Percentiles rank a stretch among this genome's conserved stretches.
These are phyloP conservation scores for Noctua janthina DNA, from an alignment of 2,888 invertebrate genomes.

Conservation along the genomic window DNA sequence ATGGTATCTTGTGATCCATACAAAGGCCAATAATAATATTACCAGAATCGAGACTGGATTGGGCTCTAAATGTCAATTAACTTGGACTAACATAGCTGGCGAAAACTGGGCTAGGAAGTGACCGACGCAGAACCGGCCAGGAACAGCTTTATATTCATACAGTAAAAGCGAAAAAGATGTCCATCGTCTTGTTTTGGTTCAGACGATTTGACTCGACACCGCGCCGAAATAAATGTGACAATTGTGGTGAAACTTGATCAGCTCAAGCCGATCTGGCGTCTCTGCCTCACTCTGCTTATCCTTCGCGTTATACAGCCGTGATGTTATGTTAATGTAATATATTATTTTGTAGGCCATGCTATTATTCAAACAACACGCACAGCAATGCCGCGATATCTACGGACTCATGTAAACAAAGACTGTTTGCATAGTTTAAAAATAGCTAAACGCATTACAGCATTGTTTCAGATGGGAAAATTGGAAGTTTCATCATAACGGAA, in stretches of 20 bases:
- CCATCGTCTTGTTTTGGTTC: neutral
- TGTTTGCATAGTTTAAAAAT: constrained; percentile 48
- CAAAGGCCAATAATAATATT: neutral
- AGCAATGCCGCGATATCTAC: constrained; percentile 29
- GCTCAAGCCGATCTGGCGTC: neutral
- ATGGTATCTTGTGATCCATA: neutral
- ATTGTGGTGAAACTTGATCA: neutral
- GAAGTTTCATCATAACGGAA: constrained; percentile 35
- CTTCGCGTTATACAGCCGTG: neutral
- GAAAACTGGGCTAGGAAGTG: neutral
- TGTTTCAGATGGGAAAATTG: constrained; percentile 31
- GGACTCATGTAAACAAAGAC: constrained; percentile 46
- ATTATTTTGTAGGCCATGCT: neutral
- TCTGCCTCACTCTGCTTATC: neutral
- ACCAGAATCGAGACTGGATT: too few species aligned
- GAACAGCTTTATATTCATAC: neutral
- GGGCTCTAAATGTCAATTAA: neutral
- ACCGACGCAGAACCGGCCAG: neutral
- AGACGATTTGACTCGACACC: neutral
- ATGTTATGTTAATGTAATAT: neutral
- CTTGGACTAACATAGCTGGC: neutral
- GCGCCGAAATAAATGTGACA: neutral
- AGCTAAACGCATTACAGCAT: constrained; percentile 31
- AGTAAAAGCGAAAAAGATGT: neutral
- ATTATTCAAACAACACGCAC: constrained; percentile 16